These are phyloP conservation scores for Hemithea aestivaria DNA, from an alignment of 2,888 invertebrate genomes.

Conservation along the genomic window DNA sequence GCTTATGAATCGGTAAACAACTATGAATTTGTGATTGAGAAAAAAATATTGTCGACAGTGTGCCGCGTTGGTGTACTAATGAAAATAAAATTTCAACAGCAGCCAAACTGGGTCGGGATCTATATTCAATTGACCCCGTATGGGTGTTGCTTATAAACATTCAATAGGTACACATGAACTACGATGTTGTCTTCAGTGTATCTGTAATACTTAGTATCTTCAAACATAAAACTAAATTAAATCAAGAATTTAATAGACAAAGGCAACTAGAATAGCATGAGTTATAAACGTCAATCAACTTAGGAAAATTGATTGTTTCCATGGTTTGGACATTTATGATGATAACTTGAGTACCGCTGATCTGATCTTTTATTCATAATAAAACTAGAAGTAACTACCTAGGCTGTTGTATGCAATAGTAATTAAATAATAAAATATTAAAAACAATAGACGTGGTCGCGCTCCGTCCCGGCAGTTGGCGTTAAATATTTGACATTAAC, in stretches of 20 bases:
- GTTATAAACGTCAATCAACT: too few species aligned
- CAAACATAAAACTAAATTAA: background rate
- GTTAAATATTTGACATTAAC: conserved; percentile 45
- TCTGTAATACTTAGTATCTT: background rate
- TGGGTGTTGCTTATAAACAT: conserved; percentile 46
- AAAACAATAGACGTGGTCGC: background rate
- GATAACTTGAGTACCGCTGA: too few species aligned
- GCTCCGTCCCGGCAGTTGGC: conserved; percentile 24
- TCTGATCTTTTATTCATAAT: too few species aligned
- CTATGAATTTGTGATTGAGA: conserved; percentile 16
- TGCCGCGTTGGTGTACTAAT: conserved; percentile 8
- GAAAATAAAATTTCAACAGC: conserved; percentile 31
- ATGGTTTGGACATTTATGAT: too few species aligned
- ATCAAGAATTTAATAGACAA: too few species aligned
- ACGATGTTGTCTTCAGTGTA: conserved; percentile 26
- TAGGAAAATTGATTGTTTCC: too few species aligned
- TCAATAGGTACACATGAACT: conserved; percentile 33
- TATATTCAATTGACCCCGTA: conserved; percentile 37
- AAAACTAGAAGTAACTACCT: too few species aligned
- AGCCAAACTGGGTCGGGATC: conserved; percentile 34
- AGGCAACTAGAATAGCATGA: too few species aligned
- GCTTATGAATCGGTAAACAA: conserved; percentile 26
- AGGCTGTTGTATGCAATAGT: too few species aligned
- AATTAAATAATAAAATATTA: too few species aligned
- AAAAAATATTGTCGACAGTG: conserved; percentile 14